Percentiles rank a stretch among this genome's conserved stretches.
Conservation (phyloP, 2,113 vertebrate genomes). For the Chaetops frenatus region DNA sequence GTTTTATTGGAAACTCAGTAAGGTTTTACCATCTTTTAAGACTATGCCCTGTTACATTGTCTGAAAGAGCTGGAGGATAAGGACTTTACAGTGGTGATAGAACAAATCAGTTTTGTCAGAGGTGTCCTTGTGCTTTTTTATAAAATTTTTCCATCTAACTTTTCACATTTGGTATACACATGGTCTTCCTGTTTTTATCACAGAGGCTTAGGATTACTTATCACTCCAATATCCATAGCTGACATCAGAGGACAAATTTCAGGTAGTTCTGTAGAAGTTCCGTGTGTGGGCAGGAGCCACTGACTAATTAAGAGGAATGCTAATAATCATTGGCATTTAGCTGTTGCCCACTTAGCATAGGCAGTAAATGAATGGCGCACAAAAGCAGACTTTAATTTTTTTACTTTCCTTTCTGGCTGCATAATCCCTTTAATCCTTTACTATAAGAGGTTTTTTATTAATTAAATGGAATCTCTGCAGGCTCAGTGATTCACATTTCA, state of each 20-base stretch:
- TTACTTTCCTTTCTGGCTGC: background rate
- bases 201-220: background rate
- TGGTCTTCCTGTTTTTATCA: background rate
- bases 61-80: slow-evolving; percentile 79
- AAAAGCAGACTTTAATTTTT: slow-evolving; percentile 12
- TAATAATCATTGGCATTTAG: background rate
- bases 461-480: slow-evolving; percentile 48
- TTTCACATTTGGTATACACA: background rate
- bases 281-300: background rate
- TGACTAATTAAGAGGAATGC: background rate
- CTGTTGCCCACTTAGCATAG: background rate
- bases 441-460: background rate
- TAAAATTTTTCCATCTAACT: background rate
- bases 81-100: background rate
- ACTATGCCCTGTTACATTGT: slow-evolving; percentile 69
- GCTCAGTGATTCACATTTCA: slow-evolving; percentile 3
- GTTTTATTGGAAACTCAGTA: slow-evolving; percentile 55
- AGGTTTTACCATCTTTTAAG: slow-evolving; percentile 74
- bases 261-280: background rate
- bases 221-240: background rate
- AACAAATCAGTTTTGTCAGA: background rate
- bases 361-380: slow-evolving; percentile 4
- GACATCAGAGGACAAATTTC: background rate
- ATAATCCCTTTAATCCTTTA: background rate
- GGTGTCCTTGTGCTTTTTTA: background rate